Evolutionary conservation across 1,140 invertebrate genomes (phyloP).

Genomic region (Penaeus japonicus): DNA sequence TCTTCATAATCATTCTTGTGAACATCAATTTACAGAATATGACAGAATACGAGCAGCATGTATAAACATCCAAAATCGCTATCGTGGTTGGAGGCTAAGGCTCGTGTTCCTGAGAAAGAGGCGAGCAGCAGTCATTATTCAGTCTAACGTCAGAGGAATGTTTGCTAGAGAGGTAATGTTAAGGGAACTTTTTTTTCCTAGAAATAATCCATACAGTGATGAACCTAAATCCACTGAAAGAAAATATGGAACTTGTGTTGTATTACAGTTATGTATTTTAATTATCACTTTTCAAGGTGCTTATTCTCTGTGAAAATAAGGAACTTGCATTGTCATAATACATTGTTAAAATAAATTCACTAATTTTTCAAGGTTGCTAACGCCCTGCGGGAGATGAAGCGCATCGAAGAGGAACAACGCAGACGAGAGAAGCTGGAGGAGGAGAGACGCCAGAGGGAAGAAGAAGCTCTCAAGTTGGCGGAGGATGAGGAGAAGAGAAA

Average conservation of each 20-base stretch:
- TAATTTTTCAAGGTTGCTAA: conserved; percentile 71
- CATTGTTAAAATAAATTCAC: too few relatives aligned
- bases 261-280: too few relatives aligned
- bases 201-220: too few relatives aligned
- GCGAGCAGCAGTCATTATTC: conserved; percentile 87
- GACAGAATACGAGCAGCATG: conserved; percentile 74
- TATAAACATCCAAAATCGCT: conserved; percentile 84
- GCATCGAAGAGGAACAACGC: conserved; percentile 91
- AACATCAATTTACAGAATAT: conserved; percentile 67
- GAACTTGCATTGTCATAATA: too few relatives aligned
- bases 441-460: conserved; percentile 66
- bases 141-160: conserved; percentile 86
- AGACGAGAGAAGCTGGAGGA: conserved; percentile 78
- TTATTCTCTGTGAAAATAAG: too few relatives aligned
- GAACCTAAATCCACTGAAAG: too few relatives aligned
- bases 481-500: conserved; percentile 63
- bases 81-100: conserved; percentile 84
- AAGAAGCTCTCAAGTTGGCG: conserved; percentile 63
- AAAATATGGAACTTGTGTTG: too few relatives aligned
- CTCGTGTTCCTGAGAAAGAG: conserved; percentile 83
- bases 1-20: too few relatives aligned
- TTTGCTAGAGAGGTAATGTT: conserved; percentile 79
- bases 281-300: too few relatives aligned
- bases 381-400: conserved; percentile 85
- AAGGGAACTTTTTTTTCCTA: neutral